phyloP scores from a whole-genome alignment of 2,888 invertebrate species.

The Eurois occulta region DNA sequence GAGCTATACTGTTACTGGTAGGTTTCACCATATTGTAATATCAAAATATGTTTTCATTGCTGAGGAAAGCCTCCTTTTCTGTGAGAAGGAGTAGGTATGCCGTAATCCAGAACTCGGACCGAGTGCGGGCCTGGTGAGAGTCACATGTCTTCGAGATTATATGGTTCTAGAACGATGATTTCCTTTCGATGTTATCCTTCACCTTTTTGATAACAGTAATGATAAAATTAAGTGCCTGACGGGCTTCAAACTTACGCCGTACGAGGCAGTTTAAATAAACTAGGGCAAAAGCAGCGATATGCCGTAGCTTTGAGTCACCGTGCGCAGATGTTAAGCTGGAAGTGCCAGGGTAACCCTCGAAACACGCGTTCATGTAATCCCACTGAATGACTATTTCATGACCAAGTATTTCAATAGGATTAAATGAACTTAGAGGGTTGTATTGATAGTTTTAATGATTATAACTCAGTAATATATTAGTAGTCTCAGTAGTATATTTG shows the following conservation, averaged over 20 bases:
- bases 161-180: not conserved
- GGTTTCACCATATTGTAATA: constrained; percentile 75
- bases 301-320: no score
- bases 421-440: no score
- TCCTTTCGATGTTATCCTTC: not conserved
- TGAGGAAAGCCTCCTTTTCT: not conserved
- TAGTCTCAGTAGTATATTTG: no score
- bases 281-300: not conserved
- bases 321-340: no score
- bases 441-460: no score
- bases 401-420: no score
- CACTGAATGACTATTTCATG: no score
- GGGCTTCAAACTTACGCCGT: not conserved
- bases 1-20: constrained; percentile 83
- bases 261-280: not conserved
- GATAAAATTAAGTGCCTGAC: no score
- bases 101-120: not conserved
- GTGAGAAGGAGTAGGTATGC: not conserved
- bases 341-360: no score
- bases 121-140: not conserved
- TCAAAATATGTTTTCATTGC: not conserved
- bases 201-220: not conserved
- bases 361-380: no score
- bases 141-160: not conserved
- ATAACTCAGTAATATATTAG: no score